Evolutionary conservation across 2,797 vertebrate genomes (phyloP), one percentile per base, ranked within the genome.

Genomic region (Pelobates cultripes): DNA sequence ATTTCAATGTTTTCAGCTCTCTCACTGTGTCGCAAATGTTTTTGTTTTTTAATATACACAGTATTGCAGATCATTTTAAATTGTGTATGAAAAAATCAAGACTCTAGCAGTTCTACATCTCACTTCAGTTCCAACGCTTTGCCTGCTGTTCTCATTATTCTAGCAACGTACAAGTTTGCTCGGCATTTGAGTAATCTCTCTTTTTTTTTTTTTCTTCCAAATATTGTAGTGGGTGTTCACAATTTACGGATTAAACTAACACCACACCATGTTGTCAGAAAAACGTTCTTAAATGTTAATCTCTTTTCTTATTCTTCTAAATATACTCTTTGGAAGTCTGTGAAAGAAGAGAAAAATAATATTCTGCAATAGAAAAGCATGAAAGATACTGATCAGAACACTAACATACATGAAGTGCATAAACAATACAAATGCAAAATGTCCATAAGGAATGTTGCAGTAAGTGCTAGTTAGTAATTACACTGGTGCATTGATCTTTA

Each of bases 211-310:
- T 51, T 51, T 3, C 47, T 51, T 43, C 8, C 47, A 43, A 40
- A 53, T 55, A 43, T 67, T 41, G 3, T 66, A 6, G 78, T 80
- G 78, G 78, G 78, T 74, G 78, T 80, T 67, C 68, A 63, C 2
- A n/a, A 73, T 28, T 63, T 7, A 57, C 67, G 75, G 64, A 61
- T 13, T 15, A 14, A 1, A 61, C 3, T 28, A 14, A 70, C 73
- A 75, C 53, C 5, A 63, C 40, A 75, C 4, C 42, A 75, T 43
- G 70, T 76, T 81, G 67, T 70, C 66, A 43, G 61, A 45, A 40
- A 28, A 63, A 8, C 55, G 13, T 70, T 15, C 66, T 53, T 63
- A 63, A 70, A 76, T 63, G 75, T 79, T 73, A 66, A 42, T 7
- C 40, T 42, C 13, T 3, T 43, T 64, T 66, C 44, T 51, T 60